Conservation (phyloP, 2,888 invertebrate species). For the Meghimatium bilineatum region DNA sequence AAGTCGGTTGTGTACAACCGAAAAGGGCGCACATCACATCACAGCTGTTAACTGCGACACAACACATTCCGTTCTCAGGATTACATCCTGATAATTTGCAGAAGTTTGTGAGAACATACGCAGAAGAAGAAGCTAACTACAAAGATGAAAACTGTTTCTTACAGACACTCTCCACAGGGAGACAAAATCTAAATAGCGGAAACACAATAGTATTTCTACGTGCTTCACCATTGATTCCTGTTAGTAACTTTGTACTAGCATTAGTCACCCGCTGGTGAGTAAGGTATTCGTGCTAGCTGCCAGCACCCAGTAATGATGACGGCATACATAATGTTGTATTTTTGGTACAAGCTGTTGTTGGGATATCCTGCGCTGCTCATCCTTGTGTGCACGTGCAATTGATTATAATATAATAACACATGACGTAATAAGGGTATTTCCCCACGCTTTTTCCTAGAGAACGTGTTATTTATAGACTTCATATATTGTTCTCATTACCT, state of each 20-base stretch:
- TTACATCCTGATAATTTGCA: too few relatives aligned
- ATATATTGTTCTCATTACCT: too few relatives aligned
- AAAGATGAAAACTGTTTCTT: too few relatives aligned
- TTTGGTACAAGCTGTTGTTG: not conserved
- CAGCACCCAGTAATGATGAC: not conserved
- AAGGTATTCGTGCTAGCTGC: not conserved
- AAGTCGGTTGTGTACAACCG: too few relatives aligned
- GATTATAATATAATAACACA: not conserved
- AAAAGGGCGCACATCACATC: too few relatives aligned
- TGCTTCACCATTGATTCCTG: not conserved
- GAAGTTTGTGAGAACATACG: too few relatives aligned
- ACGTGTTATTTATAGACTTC: too few relatives aligned
- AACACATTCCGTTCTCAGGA: too few relatives aligned
- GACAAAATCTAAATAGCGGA: too few relatives aligned
- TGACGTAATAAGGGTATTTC: not conserved
- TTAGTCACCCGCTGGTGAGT: not conserved
- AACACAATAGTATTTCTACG: not conserved
- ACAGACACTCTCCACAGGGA: too few relatives aligned
- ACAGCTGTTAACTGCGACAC: too few relatives aligned
- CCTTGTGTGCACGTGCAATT: not conserved
- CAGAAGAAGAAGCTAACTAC: too few relatives aligned
- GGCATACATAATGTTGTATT: not conserved
- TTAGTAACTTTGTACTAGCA: not conserved
- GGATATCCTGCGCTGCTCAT: not conserved
- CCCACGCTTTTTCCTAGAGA: not conserved